Evolutionary conservation across 2,888 invertebrate genomes (phyloP).

Genomic region (Therioaphis trifolii): DNA sequence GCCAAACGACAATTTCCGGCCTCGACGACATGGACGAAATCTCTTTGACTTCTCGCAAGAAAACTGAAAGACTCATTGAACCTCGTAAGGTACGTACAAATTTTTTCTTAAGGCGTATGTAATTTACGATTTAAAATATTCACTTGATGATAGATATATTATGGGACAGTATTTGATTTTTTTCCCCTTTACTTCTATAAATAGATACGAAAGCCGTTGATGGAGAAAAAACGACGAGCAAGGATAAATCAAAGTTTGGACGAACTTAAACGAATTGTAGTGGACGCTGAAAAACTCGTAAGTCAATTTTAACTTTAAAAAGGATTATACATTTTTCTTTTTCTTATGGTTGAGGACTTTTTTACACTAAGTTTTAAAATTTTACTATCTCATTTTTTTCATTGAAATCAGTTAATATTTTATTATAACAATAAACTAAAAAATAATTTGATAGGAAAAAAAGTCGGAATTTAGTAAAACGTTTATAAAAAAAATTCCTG

Average conservation of each 20-base stretch:
- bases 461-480: no score
- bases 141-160: no score
- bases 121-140: no score
- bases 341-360: no score
- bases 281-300: slow-evolving; percentile 55
- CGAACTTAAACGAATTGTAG: slow-evolving; percentile 60
- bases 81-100: slow-evolving; percentile 28
- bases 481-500: no score
- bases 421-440: no score
- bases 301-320: neutral
- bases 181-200: neutral
- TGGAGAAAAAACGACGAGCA: slow-evolving; percentile 63
- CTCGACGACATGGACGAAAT: slow-evolving; percentile 45
- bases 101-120: no score
- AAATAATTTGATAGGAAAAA: no score
- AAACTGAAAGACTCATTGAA: slow-evolving; percentile 27
- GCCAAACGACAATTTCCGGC: slow-evolving; percentile 7
- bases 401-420: no score
- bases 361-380: no score
- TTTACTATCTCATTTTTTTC: no score
- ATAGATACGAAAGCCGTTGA: slow-evolving; percentile 63
- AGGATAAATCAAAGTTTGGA: slow-evolving; percentile 63
- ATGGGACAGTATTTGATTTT: neutral
- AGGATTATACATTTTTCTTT: neutral
- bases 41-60: slow-evolving; percentile 21